phyloP scores from a whole-genome alignment of 2,888 invertebrate genomes.

The Hyposoter didymator region DNA sequence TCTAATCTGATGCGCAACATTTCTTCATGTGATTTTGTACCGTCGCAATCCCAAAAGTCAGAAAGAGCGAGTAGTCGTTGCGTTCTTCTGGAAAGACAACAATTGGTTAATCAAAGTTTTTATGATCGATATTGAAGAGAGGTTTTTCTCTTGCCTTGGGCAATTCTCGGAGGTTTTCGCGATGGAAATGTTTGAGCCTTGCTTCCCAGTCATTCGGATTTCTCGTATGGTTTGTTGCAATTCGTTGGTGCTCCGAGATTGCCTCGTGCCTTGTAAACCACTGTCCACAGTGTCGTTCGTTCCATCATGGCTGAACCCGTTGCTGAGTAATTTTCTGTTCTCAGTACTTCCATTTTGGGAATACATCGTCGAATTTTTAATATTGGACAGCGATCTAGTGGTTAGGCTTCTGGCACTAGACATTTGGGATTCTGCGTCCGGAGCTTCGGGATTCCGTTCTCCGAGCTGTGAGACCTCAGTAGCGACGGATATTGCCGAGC shows the following conservation, averaged over 20 bases:
- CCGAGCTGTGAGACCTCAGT: background rate
- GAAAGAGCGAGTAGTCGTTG: slow-evolving; percentile 86
- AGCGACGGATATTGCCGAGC: background rate
- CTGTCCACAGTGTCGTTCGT: slow-evolving; percentile 40
- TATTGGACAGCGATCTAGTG: slow-evolving; percentile 51
- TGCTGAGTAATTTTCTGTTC: background rate
- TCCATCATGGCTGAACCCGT: background rate
- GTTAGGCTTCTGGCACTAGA: slow-evolving; percentile 29
- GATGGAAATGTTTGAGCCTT: slow-evolving; percentile 53
- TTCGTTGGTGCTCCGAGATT: slow-evolving; percentile 38
- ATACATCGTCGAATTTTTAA: slow-evolving; percentile 36
- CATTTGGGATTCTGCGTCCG: slow-evolving; percentile 17
- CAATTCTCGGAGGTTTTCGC: slow-evolving; percentile 73
- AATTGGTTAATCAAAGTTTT: slow-evolving; percentile 3
- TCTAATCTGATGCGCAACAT: slow-evolving; percentile 86
- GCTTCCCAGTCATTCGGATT: slow-evolving; percentile 37
- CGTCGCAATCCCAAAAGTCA: slow-evolving; percentile 87
- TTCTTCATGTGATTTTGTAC: slow-evolving; percentile 80
- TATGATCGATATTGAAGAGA: background rate
- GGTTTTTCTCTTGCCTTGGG: slow-evolving; percentile 70
- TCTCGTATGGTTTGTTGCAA: slow-evolving; percentile 54
- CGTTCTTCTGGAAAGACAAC: slow-evolving; percentile 72
- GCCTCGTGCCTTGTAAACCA: slow-evolving; percentile 43
- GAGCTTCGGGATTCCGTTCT: slow-evolving; percentile 33
- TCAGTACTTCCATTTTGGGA: slow-evolving; percentile 13